Percentiles rank a stretch among this genome's conserved stretches.
These are phyloP conservation scores for Dinoponera quadriceps DNA, from an alignment of 1,140 invertebrate genomes.

Conservation along the genomic window DNA sequence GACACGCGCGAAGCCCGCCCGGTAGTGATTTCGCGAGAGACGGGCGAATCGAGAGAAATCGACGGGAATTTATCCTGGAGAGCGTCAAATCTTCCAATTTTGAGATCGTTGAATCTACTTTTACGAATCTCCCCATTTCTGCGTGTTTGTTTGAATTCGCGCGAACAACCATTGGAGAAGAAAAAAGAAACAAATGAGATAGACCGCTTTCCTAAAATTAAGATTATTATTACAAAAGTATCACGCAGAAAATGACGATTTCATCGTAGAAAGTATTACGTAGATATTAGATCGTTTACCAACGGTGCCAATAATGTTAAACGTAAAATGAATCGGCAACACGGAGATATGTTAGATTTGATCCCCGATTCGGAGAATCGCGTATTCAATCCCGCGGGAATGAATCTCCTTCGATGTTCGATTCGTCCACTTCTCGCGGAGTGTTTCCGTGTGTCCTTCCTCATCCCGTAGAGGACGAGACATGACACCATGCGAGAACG, in stretches of 20 bases:
- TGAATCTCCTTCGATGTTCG: neutral
- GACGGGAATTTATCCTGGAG: neutral
- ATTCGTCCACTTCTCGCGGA: slow-evolving; percentile 22
- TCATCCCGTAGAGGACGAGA: slow-evolving; percentile 25
- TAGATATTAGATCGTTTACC: neutral
- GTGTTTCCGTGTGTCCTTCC: neutral
- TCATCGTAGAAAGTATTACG: too few species aligned
- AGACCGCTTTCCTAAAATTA: neutral
- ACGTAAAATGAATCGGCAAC: neutral
- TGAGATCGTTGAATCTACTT: neutral
- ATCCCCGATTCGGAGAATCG: neutral
- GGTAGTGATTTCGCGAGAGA: slow-evolving; percentile 3
- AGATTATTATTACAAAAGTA: slow-evolving; percentile 13
- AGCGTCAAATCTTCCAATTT: neutral
- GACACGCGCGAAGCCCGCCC: neutral
- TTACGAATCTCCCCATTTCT: neutral
- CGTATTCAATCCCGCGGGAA: neutral
- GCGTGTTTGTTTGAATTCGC: neutral
- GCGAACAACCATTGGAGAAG: neutral
- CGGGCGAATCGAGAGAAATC: neutral
- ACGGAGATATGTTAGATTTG: neutral
- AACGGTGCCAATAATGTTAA: neutral
- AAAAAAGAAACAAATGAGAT: neutral
- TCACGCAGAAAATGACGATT: neutral
- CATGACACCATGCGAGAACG: slow-evolving; percentile 41